Conservation (phyloP, 2,797 vertebrate genomes). For the Tokudaia tokunoshimensis region DNA sequence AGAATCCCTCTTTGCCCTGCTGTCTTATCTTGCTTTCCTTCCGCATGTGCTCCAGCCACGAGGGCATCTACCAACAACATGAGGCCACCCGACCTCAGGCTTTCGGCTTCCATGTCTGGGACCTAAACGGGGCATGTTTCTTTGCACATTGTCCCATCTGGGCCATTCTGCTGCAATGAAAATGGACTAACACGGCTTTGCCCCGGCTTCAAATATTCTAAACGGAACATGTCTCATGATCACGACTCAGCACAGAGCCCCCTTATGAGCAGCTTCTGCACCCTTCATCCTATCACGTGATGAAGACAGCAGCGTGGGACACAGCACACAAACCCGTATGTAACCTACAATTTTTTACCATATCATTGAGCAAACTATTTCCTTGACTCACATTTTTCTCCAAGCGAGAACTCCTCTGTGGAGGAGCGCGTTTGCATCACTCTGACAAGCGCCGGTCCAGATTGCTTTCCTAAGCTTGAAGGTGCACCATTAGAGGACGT, state of each 20-base stretch:
- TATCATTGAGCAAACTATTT: not conserved
- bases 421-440: constrained; percentile 9
- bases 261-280: not conserved
- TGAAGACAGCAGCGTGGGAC: constrained; percentile 12
- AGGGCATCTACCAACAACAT: not conserved
- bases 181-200: not conserved
- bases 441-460: not conserved
- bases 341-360: constrained; percentile 2
- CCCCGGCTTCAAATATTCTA: not conserved
- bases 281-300: not conserved
- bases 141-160: not conserved
- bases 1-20: not conserved
- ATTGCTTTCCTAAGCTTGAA: not conserved
- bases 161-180: not conserved
- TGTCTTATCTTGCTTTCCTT: not conserved
- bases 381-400: constrained; percentile 37
- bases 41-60: too few species aligned
- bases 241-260: not conserved
- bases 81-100: not conserved
- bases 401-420: not conserved
- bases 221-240: not conserved
- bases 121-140: not conserved
- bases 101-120: not conserved
- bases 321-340: not conserved
- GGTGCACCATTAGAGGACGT: not conserved